Evolutionary conservation across 2,113 vertebrate species (phyloP).

Genomic region (Mus pahari): DNA sequence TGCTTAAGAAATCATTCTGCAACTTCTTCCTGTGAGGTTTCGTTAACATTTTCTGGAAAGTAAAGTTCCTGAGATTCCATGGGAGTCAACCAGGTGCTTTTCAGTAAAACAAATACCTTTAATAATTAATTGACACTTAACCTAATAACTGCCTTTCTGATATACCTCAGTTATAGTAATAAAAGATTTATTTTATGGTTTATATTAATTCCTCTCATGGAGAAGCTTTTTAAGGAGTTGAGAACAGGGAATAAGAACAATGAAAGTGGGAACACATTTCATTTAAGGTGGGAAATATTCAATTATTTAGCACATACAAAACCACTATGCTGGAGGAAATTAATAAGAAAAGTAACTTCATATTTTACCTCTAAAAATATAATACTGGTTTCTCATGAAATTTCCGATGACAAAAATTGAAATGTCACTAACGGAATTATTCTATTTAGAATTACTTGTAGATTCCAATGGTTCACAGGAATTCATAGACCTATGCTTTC

Average conservation of each 20-base stretch:
- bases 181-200: neutral
- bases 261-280: neutral
- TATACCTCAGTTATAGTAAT: neutral
- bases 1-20: neutral
- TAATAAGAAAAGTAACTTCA: neutral
- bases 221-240: constrained; percentile 24
- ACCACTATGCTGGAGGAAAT: neutral
- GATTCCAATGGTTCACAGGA: neutral
- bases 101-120: neutral
- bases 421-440: neutral
- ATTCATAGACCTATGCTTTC: neutral
- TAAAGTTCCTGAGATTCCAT: neutral
- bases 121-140: constrained; percentile 36
- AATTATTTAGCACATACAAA: neutral
- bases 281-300: neutral
- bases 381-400: neutral
- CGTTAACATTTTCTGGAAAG: neutral
- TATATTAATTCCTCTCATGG: neutral
- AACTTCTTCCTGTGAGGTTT: neutral
- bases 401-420: neutral
- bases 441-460: neutral
- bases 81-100: neutral
- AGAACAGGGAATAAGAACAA: neutral
- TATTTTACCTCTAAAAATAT: neutral
- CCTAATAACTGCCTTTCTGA: neutral